Conservation (phyloP, 1,140 invertebrate genomes). For the Metaphire vulgaris region DNA sequence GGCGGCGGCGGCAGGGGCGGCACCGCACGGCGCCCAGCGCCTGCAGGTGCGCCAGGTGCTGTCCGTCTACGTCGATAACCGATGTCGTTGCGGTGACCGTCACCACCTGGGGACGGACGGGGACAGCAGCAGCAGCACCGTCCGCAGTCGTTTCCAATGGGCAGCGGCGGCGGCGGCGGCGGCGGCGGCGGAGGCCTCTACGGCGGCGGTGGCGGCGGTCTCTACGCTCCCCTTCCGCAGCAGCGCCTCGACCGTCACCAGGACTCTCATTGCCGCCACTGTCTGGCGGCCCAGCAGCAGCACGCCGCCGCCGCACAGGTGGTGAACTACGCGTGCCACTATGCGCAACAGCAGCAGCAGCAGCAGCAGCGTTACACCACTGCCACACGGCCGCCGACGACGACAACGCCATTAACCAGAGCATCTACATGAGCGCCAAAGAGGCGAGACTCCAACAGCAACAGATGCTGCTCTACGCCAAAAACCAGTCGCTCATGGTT, state of each 20-base stretch:
- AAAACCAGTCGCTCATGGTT: not conserved
- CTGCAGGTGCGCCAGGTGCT: slow-evolving; percentile 3
- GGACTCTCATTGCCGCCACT: not conserved
- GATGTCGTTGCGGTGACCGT: slow-evolving; percentile 9
- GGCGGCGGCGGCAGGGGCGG: no score
- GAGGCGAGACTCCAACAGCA: not conserved
- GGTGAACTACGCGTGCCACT: not conserved
- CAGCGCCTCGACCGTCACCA: not conserved
- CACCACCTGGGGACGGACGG: not conserved
- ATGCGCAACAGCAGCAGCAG: not conserved
- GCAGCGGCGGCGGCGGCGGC: no score
- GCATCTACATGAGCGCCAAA: not conserved
- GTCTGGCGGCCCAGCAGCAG: not conserved
- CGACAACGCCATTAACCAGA: not conserved
- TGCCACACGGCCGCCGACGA: not conserved
- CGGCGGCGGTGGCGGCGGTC: not conserved
- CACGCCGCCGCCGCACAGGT: not conserved
- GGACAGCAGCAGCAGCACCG: not conserved
- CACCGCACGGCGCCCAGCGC: not conserved
- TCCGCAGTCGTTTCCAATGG: not conserved
- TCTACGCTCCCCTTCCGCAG: not conserved
- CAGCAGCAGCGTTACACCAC: not conserved
- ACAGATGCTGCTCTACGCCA: not conserved
- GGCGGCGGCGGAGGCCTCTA: not conserved
- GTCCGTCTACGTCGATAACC: slow-evolving; percentile 16